Evolutionary conservation across 2,113 vertebrate genomes (phyloP).

Genomic region (Heliornis fulica): DNA sequence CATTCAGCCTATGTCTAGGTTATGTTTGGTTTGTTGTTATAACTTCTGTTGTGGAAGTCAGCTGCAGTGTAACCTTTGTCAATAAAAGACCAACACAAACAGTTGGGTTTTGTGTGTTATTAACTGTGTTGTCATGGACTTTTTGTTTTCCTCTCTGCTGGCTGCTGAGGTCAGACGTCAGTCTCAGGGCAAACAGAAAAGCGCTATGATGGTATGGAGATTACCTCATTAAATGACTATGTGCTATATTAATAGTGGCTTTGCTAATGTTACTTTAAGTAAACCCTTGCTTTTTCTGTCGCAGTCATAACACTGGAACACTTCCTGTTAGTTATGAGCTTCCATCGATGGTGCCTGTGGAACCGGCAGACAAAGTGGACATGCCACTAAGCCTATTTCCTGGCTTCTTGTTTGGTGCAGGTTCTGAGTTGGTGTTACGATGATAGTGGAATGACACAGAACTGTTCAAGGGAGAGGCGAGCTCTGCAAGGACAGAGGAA

Average conservation of each 20-base stretch:
- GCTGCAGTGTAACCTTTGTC: conserved; percentile 22
- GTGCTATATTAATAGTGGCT: conserved; percentile 14
- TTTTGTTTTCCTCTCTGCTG: conserved; percentile 48
- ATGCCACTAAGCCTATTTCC: neutral
- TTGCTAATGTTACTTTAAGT: conserved; percentile 73
- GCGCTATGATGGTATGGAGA: neutral
- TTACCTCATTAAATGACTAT: conserved; percentile 61
- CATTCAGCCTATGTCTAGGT: conserved; percentile 41
- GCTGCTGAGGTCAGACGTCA: conserved; percentile 56
- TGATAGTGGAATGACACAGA: neutral
- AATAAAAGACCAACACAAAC: conserved; percentile 16
- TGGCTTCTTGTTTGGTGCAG: neutral
- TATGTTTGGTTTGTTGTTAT: conserved; percentile 30
- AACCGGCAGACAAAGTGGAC: neutral
- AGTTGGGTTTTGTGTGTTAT: neutral
- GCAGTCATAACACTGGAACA: conserved; percentile 73
- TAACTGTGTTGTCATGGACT: conserved; percentile 10
- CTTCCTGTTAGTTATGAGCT: conserved; percentile 50
- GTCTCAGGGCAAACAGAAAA: conserved; percentile 18
- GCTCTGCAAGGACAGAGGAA: neutral
- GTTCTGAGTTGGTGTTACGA: neutral
- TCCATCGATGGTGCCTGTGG: neutral
- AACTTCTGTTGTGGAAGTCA: conserved; percentile 42
- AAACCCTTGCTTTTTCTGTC: conserved; percentile 65
- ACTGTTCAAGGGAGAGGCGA: neutral